Conservation (phyloP, 1,140 invertebrate genomes). For the Drosophila simulans region DNA sequence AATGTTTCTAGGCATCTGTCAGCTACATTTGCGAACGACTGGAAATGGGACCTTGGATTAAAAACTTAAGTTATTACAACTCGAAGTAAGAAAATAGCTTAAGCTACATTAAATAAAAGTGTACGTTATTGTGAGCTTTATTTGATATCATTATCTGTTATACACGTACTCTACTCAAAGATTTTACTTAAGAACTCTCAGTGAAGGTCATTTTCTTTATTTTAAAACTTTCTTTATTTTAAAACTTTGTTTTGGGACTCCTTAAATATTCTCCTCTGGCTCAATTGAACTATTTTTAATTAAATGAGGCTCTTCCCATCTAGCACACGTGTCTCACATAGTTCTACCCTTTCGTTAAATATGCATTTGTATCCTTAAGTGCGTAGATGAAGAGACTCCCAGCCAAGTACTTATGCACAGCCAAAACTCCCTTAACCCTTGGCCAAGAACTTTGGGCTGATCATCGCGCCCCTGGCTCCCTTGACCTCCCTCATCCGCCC, state of each 20-base stretch:
- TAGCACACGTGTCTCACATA: not conserved
- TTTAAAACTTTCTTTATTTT: too few relatives aligned
- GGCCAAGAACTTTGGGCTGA: conserved; percentile 29
- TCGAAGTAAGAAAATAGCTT: too few relatives aligned
- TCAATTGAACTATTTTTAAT: too few relatives aligned
- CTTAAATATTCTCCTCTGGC: too few relatives aligned
- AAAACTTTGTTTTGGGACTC: too few relatives aligned
- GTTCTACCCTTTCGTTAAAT: conserved; percentile 18
- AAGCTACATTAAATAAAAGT: too few relatives aligned
- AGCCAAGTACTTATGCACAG: conserved; percentile 33
- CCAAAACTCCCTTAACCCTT: conserved; percentile 36
- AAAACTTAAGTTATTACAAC: too few relatives aligned
- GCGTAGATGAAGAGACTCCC: conserved; percentile 18
- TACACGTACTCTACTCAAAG: too few relatives aligned
- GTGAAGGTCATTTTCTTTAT: too few relatives aligned
- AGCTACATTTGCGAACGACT: not conserved
- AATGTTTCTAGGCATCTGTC: not conserved
- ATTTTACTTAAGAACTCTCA: too few relatives aligned
- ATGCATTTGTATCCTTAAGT: conserved; percentile 30
- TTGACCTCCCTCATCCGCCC: conserved; percentile 13
- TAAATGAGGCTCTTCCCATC: not conserved
- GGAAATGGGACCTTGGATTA: not conserved
- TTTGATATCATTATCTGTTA: too few relatives aligned
- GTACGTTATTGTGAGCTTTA: too few relatives aligned
- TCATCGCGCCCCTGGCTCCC: conserved; percentile 16